Conservation (phyloP, 2,888 invertebrate species). For the Himalopsyche japonica region DNA sequence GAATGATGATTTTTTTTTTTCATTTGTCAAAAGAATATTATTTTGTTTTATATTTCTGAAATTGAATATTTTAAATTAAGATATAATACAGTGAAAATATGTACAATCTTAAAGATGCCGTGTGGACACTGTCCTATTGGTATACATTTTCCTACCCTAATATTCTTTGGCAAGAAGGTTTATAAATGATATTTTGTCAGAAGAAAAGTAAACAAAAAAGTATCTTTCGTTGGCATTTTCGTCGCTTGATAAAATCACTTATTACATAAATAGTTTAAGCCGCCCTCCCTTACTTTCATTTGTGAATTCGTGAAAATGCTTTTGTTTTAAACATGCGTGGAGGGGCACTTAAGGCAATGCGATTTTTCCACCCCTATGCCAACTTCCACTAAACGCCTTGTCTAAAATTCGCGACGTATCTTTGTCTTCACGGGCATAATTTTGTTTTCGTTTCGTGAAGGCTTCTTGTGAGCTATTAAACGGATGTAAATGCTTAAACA, state of each 20-base stretch:
- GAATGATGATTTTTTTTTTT: too few species aligned
- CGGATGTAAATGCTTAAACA: neutral
- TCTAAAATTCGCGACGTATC: neutral
- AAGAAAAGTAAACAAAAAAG: too few species aligned
- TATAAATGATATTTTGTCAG: too few species aligned
- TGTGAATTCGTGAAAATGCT: neutral
- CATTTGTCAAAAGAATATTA: too few species aligned
- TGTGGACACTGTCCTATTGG: too few species aligned
- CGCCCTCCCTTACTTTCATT: neutral
- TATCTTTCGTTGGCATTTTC: neutral
- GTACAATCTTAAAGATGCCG: too few species aligned
- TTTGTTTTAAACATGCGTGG: neutral
- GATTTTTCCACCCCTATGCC: neutral
- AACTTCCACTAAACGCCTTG: neutral
- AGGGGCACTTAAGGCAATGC: neutral
- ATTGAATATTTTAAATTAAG: too few species aligned
- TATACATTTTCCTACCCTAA: too few species aligned
- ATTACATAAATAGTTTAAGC: neutral
- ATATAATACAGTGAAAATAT: too few species aligned
- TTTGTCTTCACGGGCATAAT: neutral
- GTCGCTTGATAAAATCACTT: neutral
- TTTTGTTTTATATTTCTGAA: too few species aligned
- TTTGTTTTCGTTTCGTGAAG: neutral
- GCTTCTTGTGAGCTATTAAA: neutral
- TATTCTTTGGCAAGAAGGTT: too few species aligned